Evolutionary conservation across 2,797 vertebrate species (phyloP).

Genomic region (Mormyrus proboscirostris): DNA sequence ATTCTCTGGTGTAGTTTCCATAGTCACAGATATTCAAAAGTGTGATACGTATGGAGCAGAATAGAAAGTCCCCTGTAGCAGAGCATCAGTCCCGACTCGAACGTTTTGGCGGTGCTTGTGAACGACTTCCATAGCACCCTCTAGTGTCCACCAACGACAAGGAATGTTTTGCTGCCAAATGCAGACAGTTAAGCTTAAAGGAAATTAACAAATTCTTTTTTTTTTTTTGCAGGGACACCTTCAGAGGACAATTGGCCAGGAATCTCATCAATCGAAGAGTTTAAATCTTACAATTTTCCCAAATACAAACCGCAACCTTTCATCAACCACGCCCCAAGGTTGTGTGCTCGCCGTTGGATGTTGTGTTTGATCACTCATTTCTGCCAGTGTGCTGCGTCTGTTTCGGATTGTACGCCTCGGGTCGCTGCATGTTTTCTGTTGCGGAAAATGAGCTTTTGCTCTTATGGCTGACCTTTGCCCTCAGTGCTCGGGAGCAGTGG

Average conservation of each 20-base stretch:
- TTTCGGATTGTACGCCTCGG: not conserved
- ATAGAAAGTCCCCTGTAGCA: not conserved
- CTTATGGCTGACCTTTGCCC: not conserved
- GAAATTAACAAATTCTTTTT: not conserved
- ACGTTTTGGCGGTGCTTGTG: not conserved
- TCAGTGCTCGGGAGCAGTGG: not conserved
- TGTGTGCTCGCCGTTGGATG: constrained; percentile 24
- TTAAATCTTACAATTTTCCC: constrained; percentile 94
- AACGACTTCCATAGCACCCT: not conserved
- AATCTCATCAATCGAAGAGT: constrained; percentile 89
- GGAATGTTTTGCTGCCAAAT: not conserved
- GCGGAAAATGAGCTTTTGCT: not conserved
- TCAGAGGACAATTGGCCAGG: constrained; percentile 92
- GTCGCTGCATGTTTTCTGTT: constrained; percentile 26
- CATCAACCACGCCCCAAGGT: constrained; percentile 96
- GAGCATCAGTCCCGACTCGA: not conserved
- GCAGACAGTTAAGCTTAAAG: not conserved
- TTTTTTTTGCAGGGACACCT: constrained; percentile 72
- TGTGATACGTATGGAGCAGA: not conserved
- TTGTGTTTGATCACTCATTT: not conserved
- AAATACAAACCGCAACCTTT: constrained; percentile 92
- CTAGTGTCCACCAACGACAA: not conserved
- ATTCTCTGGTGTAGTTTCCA: not conserved
- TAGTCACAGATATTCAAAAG: not conserved
- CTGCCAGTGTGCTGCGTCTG: not conserved